Base-by-base conservation (phyloP, 2,888 invertebrate genomes). In the Hipparchia semele region DNA sequence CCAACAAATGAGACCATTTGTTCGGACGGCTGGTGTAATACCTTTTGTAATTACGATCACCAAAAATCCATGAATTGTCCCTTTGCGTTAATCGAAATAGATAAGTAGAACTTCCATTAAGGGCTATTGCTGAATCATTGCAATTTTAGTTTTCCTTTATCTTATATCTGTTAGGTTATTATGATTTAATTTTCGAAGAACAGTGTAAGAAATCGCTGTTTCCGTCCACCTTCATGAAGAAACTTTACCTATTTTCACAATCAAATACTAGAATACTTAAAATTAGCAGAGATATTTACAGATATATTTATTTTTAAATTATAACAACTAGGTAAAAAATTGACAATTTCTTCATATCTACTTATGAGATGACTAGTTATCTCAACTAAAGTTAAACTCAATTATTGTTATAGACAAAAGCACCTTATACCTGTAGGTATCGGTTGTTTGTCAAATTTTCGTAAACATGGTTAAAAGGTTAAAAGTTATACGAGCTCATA, bases 1-100 rank as follows among this genome's bases (percentile, higher is more conserved):
- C 82, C 89, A 83, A 86, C 90, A 87, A 92, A 92, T 89, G 86
- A 86, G 77, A 85, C 86, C 88, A 91, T 92, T 92, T 90, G 87
- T 89, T 84, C 84, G 82, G 86, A 85, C 85, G 87, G 86, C 88
- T 86, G 84, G 84, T 84, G 86, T 89, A 89, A 92, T 89, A 90
- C 90, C 89, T 89, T 88, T 84, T 80, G 86, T 86, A 87, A 91
- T 91, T 89, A 88, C 87, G 84, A 89, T 89, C 86, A 85, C 85
- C 80, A 80, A 82, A 87, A 87, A 79, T 86, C 83, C 77, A 80
- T 81, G 81, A 81, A 81, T 80, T 67, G 68, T 70, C 69, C 71
- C 71, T 75, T 76, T 54, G 66, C 68, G 61, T 68, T 73, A 70
- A 72, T 73, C 65, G 66, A 59, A 68, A 72, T 69, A 69, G 67